These are phyloP conservation scores for Heliothis virescens DNA, from an alignment of 1,140 invertebrate species.

Conservation along the genomic window DNA sequence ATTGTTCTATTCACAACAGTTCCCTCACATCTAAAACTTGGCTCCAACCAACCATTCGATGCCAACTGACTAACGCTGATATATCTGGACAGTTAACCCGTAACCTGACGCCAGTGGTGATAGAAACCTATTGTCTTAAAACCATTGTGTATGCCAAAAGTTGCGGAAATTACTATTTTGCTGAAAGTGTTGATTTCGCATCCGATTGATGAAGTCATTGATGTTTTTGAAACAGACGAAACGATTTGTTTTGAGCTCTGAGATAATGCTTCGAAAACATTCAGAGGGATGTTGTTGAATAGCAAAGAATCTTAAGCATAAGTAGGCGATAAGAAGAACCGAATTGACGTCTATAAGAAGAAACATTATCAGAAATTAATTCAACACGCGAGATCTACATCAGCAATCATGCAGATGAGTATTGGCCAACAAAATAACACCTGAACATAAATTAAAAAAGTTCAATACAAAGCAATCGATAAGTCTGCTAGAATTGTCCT, in stretches of 20 bases:
- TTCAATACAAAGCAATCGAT: slow-evolving; percentile 9
- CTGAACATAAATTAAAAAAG: slow-evolving; percentile 13
- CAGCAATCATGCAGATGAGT: too few relatives aligned
- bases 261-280: too few relatives aligned
- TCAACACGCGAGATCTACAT: too few relatives aligned
- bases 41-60: neutral
- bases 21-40: slow-evolving; percentile 25
- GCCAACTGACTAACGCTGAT: slow-evolving; percentile 20
- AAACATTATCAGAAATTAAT: too few relatives aligned
- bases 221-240: slow-evolving; percentile 11
- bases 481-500: slow-evolving; percentile 10
- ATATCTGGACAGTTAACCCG: slow-evolving; percentile 29
- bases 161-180: slow-evolving; percentile 4
- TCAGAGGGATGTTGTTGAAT: neutral
- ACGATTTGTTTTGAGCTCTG: neutral
- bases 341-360: too few relatives aligned
- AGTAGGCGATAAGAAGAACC: neutral
- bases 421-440: neutral
- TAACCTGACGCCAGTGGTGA: slow-evolving; percentile 13
- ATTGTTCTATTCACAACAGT: slow-evolving; percentile 6
- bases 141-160: slow-evolving; percentile 15
- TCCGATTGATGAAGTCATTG: slow-evolving; percentile 29
- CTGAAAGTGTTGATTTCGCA: slow-evolving; percentile 26
- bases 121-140: slow-evolving; percentile 32
- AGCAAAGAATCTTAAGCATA: neutral